A percentile compares a stretch with the other conserved stretches of the same genome.
Conservation (phyloP, 2,113 vertebrate genomes). For the Phylloscopus trochilus region DNA sequence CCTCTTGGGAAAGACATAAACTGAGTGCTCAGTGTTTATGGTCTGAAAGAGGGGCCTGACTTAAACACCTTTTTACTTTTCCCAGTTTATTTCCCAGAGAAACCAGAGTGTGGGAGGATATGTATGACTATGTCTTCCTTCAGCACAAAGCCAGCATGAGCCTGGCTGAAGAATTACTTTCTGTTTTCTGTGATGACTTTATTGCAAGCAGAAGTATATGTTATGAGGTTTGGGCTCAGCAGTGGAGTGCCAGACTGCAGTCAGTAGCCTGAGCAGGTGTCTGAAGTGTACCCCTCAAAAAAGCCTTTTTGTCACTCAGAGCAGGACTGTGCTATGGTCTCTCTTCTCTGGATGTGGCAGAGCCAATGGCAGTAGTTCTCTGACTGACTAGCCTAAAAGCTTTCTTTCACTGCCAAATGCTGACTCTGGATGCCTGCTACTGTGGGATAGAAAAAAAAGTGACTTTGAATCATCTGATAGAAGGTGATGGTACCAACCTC, state of each 20-base stretch:
- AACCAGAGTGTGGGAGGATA: neutral
- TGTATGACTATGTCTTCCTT: neutral
- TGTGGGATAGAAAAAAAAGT: neutral
- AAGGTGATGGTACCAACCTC: neutral
- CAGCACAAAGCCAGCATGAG: neutral
- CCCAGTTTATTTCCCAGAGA: neutral
- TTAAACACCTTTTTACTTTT: neutral
- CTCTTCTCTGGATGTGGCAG: neutral
- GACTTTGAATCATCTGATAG: neutral
- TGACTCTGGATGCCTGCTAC: neutral
- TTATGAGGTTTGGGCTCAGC: neutral
- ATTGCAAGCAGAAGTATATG: neutral
- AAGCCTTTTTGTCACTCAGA: neutral
- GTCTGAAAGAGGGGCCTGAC: neutral
- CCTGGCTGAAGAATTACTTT: neutral
- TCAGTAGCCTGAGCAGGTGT: neutral
- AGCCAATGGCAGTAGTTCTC: neutral
- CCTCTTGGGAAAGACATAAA: neutral
- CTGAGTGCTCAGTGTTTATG: neutral
- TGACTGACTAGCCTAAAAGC: neutral
- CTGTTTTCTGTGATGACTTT: neutral
- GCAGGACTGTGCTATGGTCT: neutral
- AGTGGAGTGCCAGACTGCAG: neutral
- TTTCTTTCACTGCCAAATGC: neutral
- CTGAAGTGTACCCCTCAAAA: neutral